Base-by-base conservation (phyloP, 1,140 invertebrate species). In the Scaptomyza hsui region DNA sequence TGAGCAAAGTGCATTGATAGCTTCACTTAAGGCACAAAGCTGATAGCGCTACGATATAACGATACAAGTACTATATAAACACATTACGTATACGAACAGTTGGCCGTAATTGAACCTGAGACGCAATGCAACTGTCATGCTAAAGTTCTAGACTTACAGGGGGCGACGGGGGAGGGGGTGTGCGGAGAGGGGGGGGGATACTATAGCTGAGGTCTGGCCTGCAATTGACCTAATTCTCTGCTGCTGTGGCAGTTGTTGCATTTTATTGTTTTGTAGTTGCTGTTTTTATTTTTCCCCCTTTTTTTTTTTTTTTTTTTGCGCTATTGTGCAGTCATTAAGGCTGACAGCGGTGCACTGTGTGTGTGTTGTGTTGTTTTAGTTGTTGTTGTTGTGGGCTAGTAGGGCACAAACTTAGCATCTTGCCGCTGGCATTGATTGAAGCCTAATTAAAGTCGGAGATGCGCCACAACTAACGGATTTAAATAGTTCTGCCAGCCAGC, bases 391-490 rank as follows among this genome's bases (percentile, higher is more conserved):
- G 65, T 57, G 41, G 61, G 77, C 51, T 59, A 61, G 21, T 81
- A 79, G 76, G 76, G 72, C 67, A 70, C 77, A 65, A 45, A 48
- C 29, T 59, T 67, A 21, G 59, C 65, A 29, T 29, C 26, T 29
- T 24, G 24, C 26, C 67, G 74, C 45, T 86, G 80, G 81, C 81
- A 88, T 88, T 86, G 82, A 86, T 88, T 86, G 78, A 86, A 86
- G 81, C 70, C 81, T 86, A 86, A 86, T 86, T 88, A 86, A 88
- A 78, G 64, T 73, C 24, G 26, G 26, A 86, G 62, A 77, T 59
- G 29, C 75, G 52, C 24, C 44, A 32, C 49, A 44, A 60, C 72
- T 37, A 65, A 48, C 35, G 24, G 75, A 56, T 63, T 16, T 18
- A n/a, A 19, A 4, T 16, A 10, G 19, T 9, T 37, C 26, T 35